phyloP scores from a whole-genome alignment of 2,113 vertebrate species.

The Petrocephalus zakoni region DNA sequence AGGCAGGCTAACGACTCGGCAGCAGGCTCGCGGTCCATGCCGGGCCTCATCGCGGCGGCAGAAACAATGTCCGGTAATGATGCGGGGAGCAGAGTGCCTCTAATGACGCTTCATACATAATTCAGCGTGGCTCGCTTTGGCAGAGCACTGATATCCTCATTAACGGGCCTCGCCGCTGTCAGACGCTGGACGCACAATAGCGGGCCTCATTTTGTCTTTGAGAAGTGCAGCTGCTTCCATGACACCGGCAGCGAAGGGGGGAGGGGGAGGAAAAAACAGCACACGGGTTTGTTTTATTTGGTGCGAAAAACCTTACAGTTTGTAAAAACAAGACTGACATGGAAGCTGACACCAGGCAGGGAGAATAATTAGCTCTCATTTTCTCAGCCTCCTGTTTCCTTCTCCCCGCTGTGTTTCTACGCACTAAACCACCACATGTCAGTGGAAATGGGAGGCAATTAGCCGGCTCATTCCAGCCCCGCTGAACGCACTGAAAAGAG shows the following conservation, averaged over 20 bases:
- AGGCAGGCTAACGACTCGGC: constrained; percentile 85
- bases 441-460: constrained; percentile 99
- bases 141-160: constrained; percentile 99
- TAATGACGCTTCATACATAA: constrained; percentile 99
- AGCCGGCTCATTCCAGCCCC: constrained; percentile 99
- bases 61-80: constrained; percentile 99
- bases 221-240: constrained; percentile 99
- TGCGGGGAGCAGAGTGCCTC: constrained; percentile 92
- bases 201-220: constrained; percentile 99
- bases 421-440: constrained; percentile 99
- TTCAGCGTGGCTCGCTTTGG: constrained; percentile 99
- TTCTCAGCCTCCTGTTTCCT: constrained; percentile 99
- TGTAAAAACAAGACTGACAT: constrained; percentile 99
- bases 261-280: constrained; percentile 69
- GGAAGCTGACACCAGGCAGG: constrained; percentile 99
- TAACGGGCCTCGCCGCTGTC: constrained; percentile 98
- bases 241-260: constrained; percentile 89
- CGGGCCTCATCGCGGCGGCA: constrained; percentile 96
- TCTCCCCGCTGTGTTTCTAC: constrained; percentile 99
- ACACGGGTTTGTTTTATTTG: constrained; percentile 99
- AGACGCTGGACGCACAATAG: constrained; percentile 99
- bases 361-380: constrained; percentile 99
- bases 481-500: constrained; percentile 99
- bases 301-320: constrained; percentile 99
- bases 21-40: constrained; percentile 69